Evolutionary conservation across 2,797 vertebrate genomes (phyloP).

Genomic region (Amphiprion clarkii): DNA sequence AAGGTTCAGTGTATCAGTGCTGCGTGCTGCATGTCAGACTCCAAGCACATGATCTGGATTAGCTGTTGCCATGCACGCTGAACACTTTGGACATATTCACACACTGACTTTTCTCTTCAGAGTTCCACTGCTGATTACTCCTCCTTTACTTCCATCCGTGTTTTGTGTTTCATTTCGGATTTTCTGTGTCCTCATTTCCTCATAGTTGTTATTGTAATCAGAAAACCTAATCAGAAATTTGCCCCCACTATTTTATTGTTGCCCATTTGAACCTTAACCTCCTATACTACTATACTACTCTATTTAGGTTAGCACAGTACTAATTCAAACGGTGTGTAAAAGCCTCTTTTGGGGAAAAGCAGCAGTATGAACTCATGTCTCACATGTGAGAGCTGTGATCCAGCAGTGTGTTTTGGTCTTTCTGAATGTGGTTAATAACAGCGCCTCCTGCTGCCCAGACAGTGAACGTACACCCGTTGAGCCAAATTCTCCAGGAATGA

Average conservation of each 20-base stretch:
- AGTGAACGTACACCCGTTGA: constrained; percentile 12
- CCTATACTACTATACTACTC: neutral
- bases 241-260: too few relatives aligned
- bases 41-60: constrained; percentile 74
- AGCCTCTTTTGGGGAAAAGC: neutral
- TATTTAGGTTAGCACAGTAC: too few relatives aligned
- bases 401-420: neutral
- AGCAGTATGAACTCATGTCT: neutral
- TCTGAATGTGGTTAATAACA: constrained; percentile 8
- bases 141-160: neutral
- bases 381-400: constrained; percentile 3
- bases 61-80: constrained; percentile 38
- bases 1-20: constrained; percentile 7
- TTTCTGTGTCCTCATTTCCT: neutral
- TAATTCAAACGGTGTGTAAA: neutral
- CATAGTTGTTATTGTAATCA: neutral
- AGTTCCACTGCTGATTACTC: neutral
- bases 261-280: neutral
- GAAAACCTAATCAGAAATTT: neutral
- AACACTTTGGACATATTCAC: constrained; percentile 8
- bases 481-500: neutral
- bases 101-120: constrained; percentile 5
- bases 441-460: constrained; percentile 58
- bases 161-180: too few relatives aligned
- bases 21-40: constrained; percentile 28